Conservation (phyloP, 2,113 vertebrate species). For the Dasyurus viverrinus region DNA sequence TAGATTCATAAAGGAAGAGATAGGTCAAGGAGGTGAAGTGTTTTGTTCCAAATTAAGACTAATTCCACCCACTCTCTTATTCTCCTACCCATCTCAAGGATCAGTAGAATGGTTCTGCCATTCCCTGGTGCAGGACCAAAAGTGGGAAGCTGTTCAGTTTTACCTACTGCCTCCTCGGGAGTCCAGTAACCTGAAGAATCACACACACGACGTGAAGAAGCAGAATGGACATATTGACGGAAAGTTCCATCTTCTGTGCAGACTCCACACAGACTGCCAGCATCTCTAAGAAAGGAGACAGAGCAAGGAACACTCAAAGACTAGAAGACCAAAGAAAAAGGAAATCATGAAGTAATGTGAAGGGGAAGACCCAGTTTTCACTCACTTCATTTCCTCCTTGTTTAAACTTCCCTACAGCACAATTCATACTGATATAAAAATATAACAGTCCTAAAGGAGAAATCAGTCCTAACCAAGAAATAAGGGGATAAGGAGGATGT, state of each 20-base stretch:
- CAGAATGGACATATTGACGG: constrained; percentile 91
- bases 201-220: constrained; percentile 92
- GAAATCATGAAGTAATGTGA: not conserved
- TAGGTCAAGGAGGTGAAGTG: not conserved
- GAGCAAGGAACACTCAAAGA: not conserved
- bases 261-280: constrained; percentile 83
- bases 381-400: not conserved
- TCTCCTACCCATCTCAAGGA: not conserved
- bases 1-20: not conserved
- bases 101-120: not conserved
- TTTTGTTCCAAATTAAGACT: not conserved
- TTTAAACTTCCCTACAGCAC: constrained; percentile 2
- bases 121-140: not conserved
- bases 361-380: not conserved
- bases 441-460: constrained; percentile 40
- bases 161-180: constrained; percentile 96
- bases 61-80: not conserved
- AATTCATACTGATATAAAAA: constrained; percentile 21
- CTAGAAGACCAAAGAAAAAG: not conserved
- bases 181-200: constrained; percentile 98
- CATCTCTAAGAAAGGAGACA: constrained; percentile 78
- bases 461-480: constrained; percentile 36
- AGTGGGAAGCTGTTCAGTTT: constrained; percentile 54
- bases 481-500: not conserved
- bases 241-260: constrained; percentile 92